phyloP scores from a whole-genome alignment of 2,888 invertebrate species.

The Acrobasis repandana region DNA sequence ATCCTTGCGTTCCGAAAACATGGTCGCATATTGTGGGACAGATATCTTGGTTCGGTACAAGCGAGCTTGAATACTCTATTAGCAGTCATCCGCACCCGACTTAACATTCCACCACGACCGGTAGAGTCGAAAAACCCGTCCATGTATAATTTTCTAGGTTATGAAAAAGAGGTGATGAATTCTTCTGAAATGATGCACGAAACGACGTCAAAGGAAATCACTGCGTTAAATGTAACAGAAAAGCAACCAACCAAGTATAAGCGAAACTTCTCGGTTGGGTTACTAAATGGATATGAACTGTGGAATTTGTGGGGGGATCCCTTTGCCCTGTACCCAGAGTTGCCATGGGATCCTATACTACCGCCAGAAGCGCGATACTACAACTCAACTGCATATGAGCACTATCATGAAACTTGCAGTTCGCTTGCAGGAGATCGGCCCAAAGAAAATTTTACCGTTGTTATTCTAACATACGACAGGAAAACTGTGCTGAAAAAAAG shows the following conservation, averaged over 20 bases:
- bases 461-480: slow-evolving; percentile 97
- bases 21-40: slow-evolving; percentile 95
- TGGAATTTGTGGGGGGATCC: slow-evolving; percentile 97
- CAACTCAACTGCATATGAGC: slow-evolving; percentile 94
- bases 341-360: slow-evolving; percentile 93
- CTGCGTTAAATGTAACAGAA: slow-evolving; percentile 66
- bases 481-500: slow-evolving; percentile 96
- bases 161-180: too few relatives aligned
- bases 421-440: slow-evolving; percentile 97
- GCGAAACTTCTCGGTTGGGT: slow-evolving; percentile 90
- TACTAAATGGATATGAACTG: slow-evolving; percentile 82
- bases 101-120: slow-evolving; percentile 93
- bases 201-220: slow-evolving; percentile 74
- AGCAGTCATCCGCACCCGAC: slow-evolving; percentile 90
- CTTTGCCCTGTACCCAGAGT: slow-evolving; percentile 93
- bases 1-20: slow-evolving; percentile 92
- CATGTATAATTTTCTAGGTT: slow-evolving; percentile 83
- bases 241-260: slow-evolving; percentile 75
- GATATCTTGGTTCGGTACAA: slow-evolving; percentile 94
- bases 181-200: too few relatives aligned
- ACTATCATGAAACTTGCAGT: slow-evolving; percentile 94
- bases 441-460: slow-evolving; percentile 98
- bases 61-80: slow-evolving; percentile 92
- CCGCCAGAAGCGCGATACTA: slow-evolving; percentile 95
- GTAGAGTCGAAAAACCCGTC: slow-evolving; percentile 94